phyloP scores from a whole-genome alignment of 1,140 invertebrate genomes.

The Asobara japonica region DNA sequence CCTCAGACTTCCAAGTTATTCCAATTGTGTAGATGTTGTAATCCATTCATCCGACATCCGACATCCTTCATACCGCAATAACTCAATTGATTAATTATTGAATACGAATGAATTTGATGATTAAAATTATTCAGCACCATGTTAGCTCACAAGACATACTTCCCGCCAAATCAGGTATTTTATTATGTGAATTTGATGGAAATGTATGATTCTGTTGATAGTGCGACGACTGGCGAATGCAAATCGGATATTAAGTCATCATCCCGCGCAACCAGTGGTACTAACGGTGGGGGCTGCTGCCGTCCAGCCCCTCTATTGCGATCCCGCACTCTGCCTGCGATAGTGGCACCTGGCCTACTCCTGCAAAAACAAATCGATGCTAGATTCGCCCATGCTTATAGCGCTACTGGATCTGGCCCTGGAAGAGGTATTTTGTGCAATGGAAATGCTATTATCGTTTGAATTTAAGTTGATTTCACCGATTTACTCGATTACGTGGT shows the following conservation, averaged over 20 bases:
- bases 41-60: too few species aligned
- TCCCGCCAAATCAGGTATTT: too few species aligned
- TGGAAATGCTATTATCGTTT: neutral
- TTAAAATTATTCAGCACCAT: too few species aligned
- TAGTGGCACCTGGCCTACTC: slow-evolving; percentile 88
- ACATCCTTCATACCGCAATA: too few species aligned
- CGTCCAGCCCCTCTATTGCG: slow-evolving; percentile 79
- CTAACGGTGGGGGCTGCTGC: neutral
- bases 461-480: neutral
- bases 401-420: neutral
- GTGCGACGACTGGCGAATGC: slow-evolving; percentile 61
- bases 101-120: too few species aligned
- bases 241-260: slow-evolving; percentile 54
- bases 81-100: too few species aligned
- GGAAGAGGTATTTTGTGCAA: neutral
- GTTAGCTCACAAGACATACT: too few species aligned
- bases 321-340: slow-evolving; percentile 86
- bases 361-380: slow-evolving; percentile 83
- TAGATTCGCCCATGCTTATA: slow-evolving; percentile 51
- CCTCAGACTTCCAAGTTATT: too few species aligned
- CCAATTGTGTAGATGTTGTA: too few species aligned
- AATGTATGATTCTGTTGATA: slow-evolving; percentile 48
- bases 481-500: neutral
- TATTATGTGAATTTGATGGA: too few species aligned
- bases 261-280: slow-evolving; percentile 41